Evolutionary conservation across 2,888 invertebrate species (phyloP).

Genomic region (Amblyteles armatorius): DNA sequence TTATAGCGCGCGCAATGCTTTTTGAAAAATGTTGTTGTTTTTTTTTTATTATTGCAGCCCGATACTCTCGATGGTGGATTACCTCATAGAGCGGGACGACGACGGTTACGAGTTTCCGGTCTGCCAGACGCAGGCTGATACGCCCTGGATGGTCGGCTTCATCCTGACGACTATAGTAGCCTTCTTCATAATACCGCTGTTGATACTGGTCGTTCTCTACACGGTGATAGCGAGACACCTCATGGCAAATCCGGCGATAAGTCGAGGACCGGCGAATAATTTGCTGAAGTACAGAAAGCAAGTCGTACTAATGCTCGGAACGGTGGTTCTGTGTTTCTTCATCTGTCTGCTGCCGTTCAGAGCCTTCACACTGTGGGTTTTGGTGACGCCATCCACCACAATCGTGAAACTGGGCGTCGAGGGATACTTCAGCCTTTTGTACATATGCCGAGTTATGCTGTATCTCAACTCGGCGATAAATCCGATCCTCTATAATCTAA

Average conservation of each 20-base stretch:
- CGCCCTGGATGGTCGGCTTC: slow-evolving; percentile 91
- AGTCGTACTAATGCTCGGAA: slow-evolving; percentile 95
- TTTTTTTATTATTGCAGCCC: slow-evolving; percentile 88
- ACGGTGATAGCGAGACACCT: slow-evolving; percentile 94
- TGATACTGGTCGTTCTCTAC: slow-evolving; percentile 93
- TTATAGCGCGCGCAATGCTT: too few species aligned
- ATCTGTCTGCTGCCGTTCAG: slow-evolving; percentile 95
- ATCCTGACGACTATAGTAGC: slow-evolving; percentile 92
- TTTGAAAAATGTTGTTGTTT: too few species aligned
- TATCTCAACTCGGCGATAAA: slow-evolving; percentile 96
- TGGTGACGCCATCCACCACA: slow-evolving; percentile 90
- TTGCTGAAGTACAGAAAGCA: slow-evolving; percentile 91
- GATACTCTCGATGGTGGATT: slow-evolving; percentile 92
- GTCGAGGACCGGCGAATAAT: slow-evolving; percentile 87
- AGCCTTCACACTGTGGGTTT: slow-evolving; percentile 94
- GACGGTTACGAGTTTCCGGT: slow-evolving; percentile 90
- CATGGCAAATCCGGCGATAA: slow-evolving; percentile 91
- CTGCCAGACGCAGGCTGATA: slow-evolving; percentile 92
- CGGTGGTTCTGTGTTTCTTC: slow-evolving; percentile 96
- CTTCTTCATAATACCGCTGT: slow-evolving; percentile 94
- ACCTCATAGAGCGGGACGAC: slow-evolving; percentile 89
- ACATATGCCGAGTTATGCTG: slow-evolving; percentile 94
- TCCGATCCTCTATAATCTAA: slow-evolving; percentile 95
- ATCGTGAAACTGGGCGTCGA: slow-evolving; percentile 90
- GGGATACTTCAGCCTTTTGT: slow-evolving; percentile 92